Evolutionary conservation across 2,113 vertebrate genomes (phyloP), one percentile per base, ranked within the genome.

Genomic region (Gopherus flavomarginatus): DNA sequence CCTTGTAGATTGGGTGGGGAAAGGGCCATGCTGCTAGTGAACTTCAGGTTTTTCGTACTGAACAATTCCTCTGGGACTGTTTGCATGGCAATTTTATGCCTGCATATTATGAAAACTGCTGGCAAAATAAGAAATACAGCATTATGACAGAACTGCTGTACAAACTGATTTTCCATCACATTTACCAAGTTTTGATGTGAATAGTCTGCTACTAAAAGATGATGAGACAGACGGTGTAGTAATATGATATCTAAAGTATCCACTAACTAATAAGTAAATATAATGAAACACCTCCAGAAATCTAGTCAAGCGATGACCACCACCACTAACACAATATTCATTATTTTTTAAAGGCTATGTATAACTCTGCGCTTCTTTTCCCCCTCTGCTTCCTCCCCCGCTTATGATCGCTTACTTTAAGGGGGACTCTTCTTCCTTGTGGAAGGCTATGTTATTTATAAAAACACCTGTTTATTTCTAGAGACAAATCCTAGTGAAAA

Each of bases 241-340:
- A 98, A 98, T 90, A 57, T 86, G 98, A 90, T 96, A 98, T 96
- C 96, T 98, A 96, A 94, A 86, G 88, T 97, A 95, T 96, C 98
- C 90, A 90, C 96, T 98, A 97, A 98, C 98, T 97, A 98, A 98
- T 97, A 98, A 94, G 96, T 94, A 98, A 98, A 98, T 97, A 98
- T 97, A 98, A 98, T 98, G 97, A 98, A 97, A 97, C 94, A 96
- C 96, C 95, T 97, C 97, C 96, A 97, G 98, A 98, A 98, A 98
- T 97, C 97, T 96, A 98, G 98, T 97, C 97, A 97, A 98, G 97
- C 91, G 97, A 97, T 98, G 98, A 98, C 95, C 95, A 98, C 98
- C 94, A 97, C 98, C 94, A 94, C 92, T 97, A 96, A 97, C 98
- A 91, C 91, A 98, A 97, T 96, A 98, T 98, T 97, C 85, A 98